phyloP scores from a whole-genome alignment of 2,113 vertebrate genomes.

The Onychostruthus taczanowskii region DNA sequence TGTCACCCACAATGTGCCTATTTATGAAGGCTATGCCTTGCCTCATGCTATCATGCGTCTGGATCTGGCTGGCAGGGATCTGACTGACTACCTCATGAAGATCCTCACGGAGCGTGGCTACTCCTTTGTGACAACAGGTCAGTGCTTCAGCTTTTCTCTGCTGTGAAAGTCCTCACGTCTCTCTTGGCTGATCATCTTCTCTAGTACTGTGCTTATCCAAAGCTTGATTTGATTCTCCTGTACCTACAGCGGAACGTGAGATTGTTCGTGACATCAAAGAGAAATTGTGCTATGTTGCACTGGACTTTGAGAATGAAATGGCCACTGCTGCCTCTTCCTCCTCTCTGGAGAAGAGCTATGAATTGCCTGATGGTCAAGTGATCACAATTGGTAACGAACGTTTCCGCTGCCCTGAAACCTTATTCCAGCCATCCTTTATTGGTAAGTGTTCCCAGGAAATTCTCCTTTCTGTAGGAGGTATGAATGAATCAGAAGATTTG shows the following conservation, averaged over 20 bases:
- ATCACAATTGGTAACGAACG: constrained; percentile 96
- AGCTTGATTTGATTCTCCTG: neutral
- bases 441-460: constrained; percentile 75
- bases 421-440: constrained; percentile 97
- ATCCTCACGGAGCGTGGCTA: constrained; percentile 95
- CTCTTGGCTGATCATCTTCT: neutral
- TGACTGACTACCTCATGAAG: constrained; percentile 98
- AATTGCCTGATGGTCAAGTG: constrained; percentile 93
- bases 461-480: neutral
- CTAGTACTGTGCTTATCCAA: neutral
- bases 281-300: constrained; percentile 91
- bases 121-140: constrained; percentile 94
- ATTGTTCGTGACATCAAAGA: constrained; percentile 96
- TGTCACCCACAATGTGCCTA: constrained; percentile 88
- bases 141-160: neutral
- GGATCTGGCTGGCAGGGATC: constrained; percentile 88
- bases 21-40: constrained; percentile 86
- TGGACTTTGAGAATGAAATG: constrained; percentile 98
- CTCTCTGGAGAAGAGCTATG: constrained; percentile 95
- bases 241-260: constrained; percentile 87
- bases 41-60: constrained; percentile 88
- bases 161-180: neutral
- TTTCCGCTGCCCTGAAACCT: constrained; percentile 94
- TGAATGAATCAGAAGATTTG: neutral
- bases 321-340: constrained; percentile 94